phyloP scores from a whole-genome alignment of 2,797 vertebrate genomes.

The Hippocampus kuda region DNA sequence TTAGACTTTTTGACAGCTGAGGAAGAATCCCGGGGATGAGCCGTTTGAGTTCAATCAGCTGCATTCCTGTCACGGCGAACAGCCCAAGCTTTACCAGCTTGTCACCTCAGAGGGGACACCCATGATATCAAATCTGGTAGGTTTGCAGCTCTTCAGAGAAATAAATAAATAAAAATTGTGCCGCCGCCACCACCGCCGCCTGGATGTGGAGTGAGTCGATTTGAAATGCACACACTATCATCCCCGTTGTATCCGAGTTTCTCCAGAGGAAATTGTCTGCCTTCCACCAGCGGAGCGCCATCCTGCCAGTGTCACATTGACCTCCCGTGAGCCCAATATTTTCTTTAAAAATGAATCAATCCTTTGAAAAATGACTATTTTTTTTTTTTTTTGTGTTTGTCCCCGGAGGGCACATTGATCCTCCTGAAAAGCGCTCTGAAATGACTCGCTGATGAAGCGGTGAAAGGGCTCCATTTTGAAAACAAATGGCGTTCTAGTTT shows the following conservation, averaged over 20 bases:
- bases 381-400: constrained; percentile 1
- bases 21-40: background rate
- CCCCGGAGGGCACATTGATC: constrained; percentile 3
- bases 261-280: constrained; percentile 4
- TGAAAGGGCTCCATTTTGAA: constrained; percentile 2
- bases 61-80: constrained; percentile 7
- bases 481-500: constrained; percentile 4
- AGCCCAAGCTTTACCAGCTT: constrained; percentile 4
- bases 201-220: background rate
- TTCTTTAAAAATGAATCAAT: constrained; percentile 18
- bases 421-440: constrained; percentile 3
- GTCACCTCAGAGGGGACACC: constrained; percentile 5
- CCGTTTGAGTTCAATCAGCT: constrained; percentile 17
- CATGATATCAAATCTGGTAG: constrained; percentile 9
- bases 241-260: background rate
- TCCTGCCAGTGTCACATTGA: constrained; percentile 17
- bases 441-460: constrained; percentile 6
- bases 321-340: constrained; percentile 7
- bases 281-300: constrained; percentile 13
- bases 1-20: background rate
- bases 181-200: background rate
- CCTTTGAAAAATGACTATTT: constrained; percentile 12
- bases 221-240: background rate
- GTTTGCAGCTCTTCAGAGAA: constrained; percentile 2
- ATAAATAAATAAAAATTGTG: no score